Evolutionary conservation across 2,888 invertebrate genomes (phyloP).

Genomic region (Brachynemurus nebulosus): DNA sequence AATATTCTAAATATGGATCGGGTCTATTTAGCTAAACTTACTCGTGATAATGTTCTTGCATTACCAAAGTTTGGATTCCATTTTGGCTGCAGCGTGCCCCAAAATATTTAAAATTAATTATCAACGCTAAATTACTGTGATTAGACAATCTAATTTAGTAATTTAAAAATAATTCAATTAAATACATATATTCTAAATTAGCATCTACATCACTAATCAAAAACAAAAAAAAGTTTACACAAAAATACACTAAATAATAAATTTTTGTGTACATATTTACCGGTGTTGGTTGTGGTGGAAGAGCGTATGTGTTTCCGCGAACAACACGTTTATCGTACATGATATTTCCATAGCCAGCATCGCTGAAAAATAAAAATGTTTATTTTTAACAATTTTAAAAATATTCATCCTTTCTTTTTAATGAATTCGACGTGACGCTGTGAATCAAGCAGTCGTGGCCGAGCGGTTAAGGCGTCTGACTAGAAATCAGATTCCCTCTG

Average conservation of each 20-base stretch:
- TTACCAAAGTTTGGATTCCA: slow-evolving; percentile 42
- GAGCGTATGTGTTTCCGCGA: slow-evolving; percentile 67
- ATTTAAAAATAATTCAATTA: no score
- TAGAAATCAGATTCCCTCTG: no score
- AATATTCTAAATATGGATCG: no score
- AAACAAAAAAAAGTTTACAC: neutral
- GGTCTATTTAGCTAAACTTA: slow-evolving; percentile 14
- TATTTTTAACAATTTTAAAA: neutral
- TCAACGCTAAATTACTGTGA: neutral
- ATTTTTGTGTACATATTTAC: no score
- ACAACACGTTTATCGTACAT: slow-evolving; percentile 82
- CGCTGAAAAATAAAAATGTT: neutral
- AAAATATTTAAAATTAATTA: neutral
- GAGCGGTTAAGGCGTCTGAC: slow-evolving; percentile 83
- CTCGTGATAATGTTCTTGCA: slow-evolving; percentile 37
- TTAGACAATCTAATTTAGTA: no score
- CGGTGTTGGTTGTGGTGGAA: slow-evolving; percentile 27
- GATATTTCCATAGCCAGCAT: slow-evolving; percentile 53
- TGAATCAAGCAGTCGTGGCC: slow-evolving; percentile 75
- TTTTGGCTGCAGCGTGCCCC: slow-evolving; percentile 28
- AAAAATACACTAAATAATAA: neutral
- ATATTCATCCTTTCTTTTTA: neutral
- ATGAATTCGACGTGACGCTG: neutral
- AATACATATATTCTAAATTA: no score
- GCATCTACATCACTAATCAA: no score